Evolutionary conservation across 2,888 invertebrate species (phyloP).

Genomic region (Galerucella pusilla): DNA sequence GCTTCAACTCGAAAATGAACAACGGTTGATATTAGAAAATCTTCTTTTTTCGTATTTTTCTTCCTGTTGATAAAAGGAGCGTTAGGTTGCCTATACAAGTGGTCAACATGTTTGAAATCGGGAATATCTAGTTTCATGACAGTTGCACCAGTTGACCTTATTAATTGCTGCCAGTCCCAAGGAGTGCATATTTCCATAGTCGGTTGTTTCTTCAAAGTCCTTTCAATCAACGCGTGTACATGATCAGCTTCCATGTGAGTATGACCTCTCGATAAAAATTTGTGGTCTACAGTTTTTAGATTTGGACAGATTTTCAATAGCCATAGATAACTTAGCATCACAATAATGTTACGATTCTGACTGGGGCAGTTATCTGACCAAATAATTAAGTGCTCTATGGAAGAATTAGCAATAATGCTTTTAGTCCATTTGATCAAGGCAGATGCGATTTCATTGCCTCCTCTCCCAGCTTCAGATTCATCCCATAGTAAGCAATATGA

Average conservation of each 20-base stretch:
- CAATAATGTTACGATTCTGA: too few species aligned
- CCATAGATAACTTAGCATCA: not conserved
- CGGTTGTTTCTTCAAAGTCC: too few species aligned
- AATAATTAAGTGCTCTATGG: too few species aligned
- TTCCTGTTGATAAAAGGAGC: conserved; percentile 9
- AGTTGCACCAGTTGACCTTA: conserved; percentile 19
- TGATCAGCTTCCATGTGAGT: too few species aligned
- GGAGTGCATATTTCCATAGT: too few species aligned
- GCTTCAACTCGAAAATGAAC: too few species aligned
- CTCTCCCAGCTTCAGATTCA: conserved; percentile 21
- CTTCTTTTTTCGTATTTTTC: conserved; percentile 20
- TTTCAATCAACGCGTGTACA: too few species aligned
- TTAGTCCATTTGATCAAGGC: too few species aligned
- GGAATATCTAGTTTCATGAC: conserved; percentile 13
- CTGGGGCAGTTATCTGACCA: too few species aligned
- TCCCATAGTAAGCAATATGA: conserved; percentile 24
- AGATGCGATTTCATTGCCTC: conserved; percentile 10
- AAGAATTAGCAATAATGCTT: too few species aligned
- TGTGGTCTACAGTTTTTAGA: not conserved
- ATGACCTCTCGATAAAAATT: too few species aligned
- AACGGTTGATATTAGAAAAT: not conserved
- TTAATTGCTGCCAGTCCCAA: too few species aligned
- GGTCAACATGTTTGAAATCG: conserved; percentile 13
- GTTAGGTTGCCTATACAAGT: conserved; percentile 5
- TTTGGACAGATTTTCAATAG: conserved; percentile 13